Percentiles rank a stretch among this genome's conserved stretches.
phyloP scores from a whole-genome alignment of 2,888 invertebrate genomes.

The Euzophera pinguis region DNA sequence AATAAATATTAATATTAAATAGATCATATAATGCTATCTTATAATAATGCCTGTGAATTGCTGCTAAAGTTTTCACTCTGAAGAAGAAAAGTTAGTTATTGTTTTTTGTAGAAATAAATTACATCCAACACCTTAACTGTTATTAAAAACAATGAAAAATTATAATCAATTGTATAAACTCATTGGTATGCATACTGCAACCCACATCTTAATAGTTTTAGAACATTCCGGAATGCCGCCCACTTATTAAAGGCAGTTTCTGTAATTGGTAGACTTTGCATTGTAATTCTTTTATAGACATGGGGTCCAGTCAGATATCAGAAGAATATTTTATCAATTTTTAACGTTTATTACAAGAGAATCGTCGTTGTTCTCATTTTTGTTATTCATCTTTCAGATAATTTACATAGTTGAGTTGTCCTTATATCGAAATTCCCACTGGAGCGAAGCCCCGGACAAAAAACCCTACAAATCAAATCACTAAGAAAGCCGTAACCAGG shows the following conservation, averaged over 20 bases:
- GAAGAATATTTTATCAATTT: too few relatives aligned
- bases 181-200: conserved; percentile 48
- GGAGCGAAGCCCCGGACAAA: too few relatives aligned
- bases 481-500: conserved; percentile 2
- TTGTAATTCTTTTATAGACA: conserved; percentile 3
- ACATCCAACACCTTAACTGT: conserved; percentile 23
- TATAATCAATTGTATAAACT: conserved; percentile 36
- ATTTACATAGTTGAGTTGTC: too few relatives aligned
- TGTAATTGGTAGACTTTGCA: conserved; percentile 30
- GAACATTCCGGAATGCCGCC: conserved; percentile 34
- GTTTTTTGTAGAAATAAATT: background rate
- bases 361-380: too few relatives aligned
- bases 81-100: too few relatives aligned
- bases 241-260: conserved; percentile 43
- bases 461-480: background rate
- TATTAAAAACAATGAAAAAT: conserved; percentile 39
- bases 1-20: too few relatives aligned
- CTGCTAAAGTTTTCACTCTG: background rate
- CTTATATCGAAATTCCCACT: too few relatives aligned
- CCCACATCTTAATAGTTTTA: conserved; percentile 29
- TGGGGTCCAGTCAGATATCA: background rate
- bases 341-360: too few relatives aligned
- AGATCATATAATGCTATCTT: too few relatives aligned
- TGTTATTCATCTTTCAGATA: too few relatives aligned
- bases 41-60: too few relatives aligned